Evolutionary conservation across 2,797 vertebrate genomes (phyloP).

Genomic region (Poeciliopsis presidionis): DNA sequence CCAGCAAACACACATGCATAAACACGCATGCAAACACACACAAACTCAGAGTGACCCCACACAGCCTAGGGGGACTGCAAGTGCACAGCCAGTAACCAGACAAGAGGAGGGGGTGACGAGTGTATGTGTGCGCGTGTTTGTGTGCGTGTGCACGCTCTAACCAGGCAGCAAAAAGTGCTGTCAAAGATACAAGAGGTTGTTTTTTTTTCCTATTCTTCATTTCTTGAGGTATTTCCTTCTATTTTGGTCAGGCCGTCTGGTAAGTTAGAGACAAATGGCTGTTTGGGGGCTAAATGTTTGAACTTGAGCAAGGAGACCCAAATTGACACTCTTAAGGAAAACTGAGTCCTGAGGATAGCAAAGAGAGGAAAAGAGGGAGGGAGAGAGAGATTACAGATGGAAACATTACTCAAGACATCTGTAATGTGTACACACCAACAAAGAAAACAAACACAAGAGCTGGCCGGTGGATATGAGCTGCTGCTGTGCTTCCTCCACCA

Average conservation of each 20-base stretch:
- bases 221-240: slow-evolving; percentile 76
- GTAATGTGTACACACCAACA: slow-evolving; percentile 78
- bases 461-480: slow-evolving; percentile 67
- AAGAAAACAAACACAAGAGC: slow-evolving; percentile 72
- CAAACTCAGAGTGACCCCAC: slow-evolving; percentile 63
- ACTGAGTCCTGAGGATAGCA: slow-evolving; percentile 71
- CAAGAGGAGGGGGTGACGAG: slow-evolving; percentile 52
- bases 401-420: slow-evolving; percentile 80
- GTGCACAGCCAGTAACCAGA: slow-evolving; percentile 81
- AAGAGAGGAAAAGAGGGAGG: slow-evolving; percentile 44
- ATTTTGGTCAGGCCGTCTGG: slow-evolving; percentile 67
- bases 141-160: slow-evolving; percentile 33
- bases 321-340: slow-evolving; percentile 79
- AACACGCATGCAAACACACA: slow-evolving; percentile 29
- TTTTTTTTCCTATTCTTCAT: slow-evolving; percentile 46
- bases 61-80: slow-evolving; percentile 76
- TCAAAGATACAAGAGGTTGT: slow-evolving; percentile 75
- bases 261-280: slow-evolving; percentile 74
- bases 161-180: slow-evolving; percentile 78
- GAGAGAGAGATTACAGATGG: slow-evolving; percentile 77
- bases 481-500: slow-evolving; percentile 45
- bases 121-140: slow-evolving; percentile 23
- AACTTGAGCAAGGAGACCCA: slow-evolving; percentile 82
- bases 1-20: slow-evolving; percentile 35
- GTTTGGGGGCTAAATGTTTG: slow-evolving; percentile 81